Evolutionary conservation across 2,113 vertebrate species (phyloP).

Genomic region (Cheilinus undulatus): DNA sequence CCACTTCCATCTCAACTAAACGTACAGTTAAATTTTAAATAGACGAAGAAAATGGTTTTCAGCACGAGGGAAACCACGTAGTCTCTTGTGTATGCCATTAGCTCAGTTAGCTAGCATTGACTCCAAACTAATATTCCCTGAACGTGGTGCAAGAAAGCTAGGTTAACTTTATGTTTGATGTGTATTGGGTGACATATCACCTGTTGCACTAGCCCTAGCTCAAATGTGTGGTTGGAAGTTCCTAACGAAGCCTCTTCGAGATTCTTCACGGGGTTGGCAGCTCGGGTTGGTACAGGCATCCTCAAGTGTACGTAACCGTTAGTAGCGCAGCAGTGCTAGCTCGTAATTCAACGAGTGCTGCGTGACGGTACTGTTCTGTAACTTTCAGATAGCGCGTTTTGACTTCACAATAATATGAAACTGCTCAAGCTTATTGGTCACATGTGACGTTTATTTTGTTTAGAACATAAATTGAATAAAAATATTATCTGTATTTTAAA

Average conservation of each 20-base stretch:
- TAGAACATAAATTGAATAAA: too few relatives aligned
- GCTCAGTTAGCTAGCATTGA: neutral
- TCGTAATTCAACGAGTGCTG: neutral
- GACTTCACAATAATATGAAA: neutral
- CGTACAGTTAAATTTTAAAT: too few relatives aligned
- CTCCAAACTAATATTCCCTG: too few relatives aligned
- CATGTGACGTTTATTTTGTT: too few relatives aligned
- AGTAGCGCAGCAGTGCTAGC: neutral
- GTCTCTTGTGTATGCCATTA: too few relatives aligned
- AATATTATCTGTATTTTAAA: too few relatives aligned
- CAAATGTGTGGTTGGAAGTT: neutral
- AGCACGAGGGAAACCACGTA: too few relatives aligned
- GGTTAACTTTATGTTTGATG: neutral
- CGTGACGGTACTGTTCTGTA: neutral
- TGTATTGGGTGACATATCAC: neutral
- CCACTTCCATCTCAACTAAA: too few relatives aligned
- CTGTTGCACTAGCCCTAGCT: too few relatives aligned
- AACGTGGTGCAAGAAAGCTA: neutral
- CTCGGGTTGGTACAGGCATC: neutral
- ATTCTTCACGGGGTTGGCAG: neutral
- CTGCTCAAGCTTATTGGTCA: neutral
- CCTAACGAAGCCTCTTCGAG: neutral
- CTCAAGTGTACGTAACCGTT: too few relatives aligned
- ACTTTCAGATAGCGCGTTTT: accelerated
- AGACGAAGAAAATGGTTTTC: too few relatives aligned